A percentile compares a stretch with the other conserved stretches of the same genome.
phyloP scores from a whole-genome alignment of 37 sponge, comb jelly and placozoan genomes.

The Beroe ovata region DNA sequence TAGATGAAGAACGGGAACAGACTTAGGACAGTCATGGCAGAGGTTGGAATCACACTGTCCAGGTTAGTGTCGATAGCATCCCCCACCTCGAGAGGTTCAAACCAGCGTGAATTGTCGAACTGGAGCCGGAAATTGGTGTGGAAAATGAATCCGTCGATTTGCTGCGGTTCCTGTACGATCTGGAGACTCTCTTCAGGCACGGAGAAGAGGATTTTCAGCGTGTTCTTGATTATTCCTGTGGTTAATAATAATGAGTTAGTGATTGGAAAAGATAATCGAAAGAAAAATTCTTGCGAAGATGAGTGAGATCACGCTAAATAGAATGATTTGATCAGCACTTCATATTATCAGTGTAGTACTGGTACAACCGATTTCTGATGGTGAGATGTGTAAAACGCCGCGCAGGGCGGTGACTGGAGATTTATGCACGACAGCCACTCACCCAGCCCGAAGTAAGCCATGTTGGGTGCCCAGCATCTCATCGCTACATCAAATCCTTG shows the following conservation, averaged over 20 bases:
- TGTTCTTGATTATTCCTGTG: constrained; percentile 26
- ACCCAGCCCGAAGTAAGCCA: constrained; percentile 48
- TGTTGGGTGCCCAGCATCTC: constrained; percentile 61
- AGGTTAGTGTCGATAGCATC: not conserved
- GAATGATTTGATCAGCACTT: no score
- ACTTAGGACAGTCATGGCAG: not conserved
- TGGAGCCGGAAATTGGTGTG: constrained; percentile 42
- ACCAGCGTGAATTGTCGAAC: constrained; percentile 34
- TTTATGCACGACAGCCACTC: no score
- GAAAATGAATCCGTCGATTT: constrained; percentile 34
- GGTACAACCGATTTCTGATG: no score
- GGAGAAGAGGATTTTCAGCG: not conserved
- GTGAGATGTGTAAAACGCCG: no score
- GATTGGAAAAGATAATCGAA: no score
- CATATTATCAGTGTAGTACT: no score
- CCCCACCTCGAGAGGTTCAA: not conserved
- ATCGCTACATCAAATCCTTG: constrained; percentile 9
- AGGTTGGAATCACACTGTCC: not conserved
- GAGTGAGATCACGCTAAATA: no score
- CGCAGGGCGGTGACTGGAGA: no score
- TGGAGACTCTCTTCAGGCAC: not conserved
- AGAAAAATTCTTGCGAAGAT: no score
- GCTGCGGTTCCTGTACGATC: constrained; percentile 38
- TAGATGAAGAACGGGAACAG: constrained; percentile 64
- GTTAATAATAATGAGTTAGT: not conserved